A percentile compares a stretch with the other conserved stretches of the same genome.
These are phyloP conservation scores for Melinopterus prodromus DNA, from an alignment of 2,888 invertebrate genomes.

Conservation along the genomic window DNA sequence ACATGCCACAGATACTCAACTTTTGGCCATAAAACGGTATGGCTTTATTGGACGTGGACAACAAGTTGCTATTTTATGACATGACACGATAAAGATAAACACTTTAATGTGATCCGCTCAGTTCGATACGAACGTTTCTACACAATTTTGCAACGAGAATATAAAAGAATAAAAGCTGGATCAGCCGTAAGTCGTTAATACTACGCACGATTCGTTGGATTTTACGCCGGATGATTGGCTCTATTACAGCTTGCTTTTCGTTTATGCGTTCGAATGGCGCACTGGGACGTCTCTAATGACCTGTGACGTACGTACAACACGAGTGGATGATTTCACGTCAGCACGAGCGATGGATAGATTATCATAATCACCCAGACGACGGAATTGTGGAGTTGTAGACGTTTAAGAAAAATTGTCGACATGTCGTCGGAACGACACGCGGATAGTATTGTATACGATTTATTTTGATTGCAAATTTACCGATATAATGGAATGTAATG, in stretches of 20 bases:
- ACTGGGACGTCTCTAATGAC: background rate
- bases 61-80: background rate
- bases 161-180: background rate
- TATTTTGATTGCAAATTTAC: background rate
- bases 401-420: conserved; percentile 4
- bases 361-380: background rate
- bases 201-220: background rate
- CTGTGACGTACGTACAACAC: conserved; percentile 4
- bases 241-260: background rate
- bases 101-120: background rate
- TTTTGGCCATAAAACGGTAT: background rate
- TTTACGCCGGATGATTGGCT: background rate
- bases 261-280: background rate
- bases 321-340: background rate
- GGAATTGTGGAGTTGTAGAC: background rate
- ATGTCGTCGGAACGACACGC: background rate
- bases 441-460: background rate
- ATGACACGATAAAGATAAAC: background rate
- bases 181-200: background rate
- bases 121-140: background rate
- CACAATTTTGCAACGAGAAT: background rate
- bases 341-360: background rate
- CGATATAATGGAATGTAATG: background rate
- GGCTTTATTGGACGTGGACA: background rate
- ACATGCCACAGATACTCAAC: background rate